Evolutionary conservation across 2,888 invertebrate genomes (phyloP), one percentile per base, ranked within the genome.

Genomic region (Apamea anceps): DNA sequence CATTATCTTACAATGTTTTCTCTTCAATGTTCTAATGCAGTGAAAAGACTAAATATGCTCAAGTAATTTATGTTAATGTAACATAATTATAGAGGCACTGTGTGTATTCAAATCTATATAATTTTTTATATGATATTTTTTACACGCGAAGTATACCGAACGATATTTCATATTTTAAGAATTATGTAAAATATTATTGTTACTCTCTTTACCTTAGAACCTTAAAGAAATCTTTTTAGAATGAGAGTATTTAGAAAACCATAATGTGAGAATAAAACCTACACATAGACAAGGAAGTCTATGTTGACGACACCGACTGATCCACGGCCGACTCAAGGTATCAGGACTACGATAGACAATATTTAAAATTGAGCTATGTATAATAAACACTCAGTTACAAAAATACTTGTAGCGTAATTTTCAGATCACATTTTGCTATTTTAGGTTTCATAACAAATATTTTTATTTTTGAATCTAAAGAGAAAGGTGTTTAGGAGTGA

Each of bases 41-140:
- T 95, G 95, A 95, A 95, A 96, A 95, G 94, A 95, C 88, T 94
- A 96, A 96, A 95, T 91, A 95, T 89, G 96, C 96, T 96, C 97
- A 95, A 95, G 93, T 95, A 94, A 96, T 96, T 96, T 96, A 97
- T 97, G 97, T 97, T 97, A 97, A 97, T 96, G 96, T 97, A 97
- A 97, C 97, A 97, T 97, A 97, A 97, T 96, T 96, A 95, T 96
- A 97, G 97, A 97, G 97, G 97, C 97, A 97, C 97, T 97, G 97
- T 96, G 97, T 97, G 97, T 97, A 95, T 96, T 96, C 96, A 91
- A 91, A 90, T 95, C 94, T 96, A 96, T 95, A 94, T 92, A 87
- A 86, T 57, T 76, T 91, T 92, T 93, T 94, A 94, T 94, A 92
- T 93, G 93, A 94, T 92, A 95, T 93, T 93, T 93, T 94, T 94